phyloP scores from a whole-genome alignment of 2,797 vertebrate genomes.

The Hipposideros larvatus region DNA sequence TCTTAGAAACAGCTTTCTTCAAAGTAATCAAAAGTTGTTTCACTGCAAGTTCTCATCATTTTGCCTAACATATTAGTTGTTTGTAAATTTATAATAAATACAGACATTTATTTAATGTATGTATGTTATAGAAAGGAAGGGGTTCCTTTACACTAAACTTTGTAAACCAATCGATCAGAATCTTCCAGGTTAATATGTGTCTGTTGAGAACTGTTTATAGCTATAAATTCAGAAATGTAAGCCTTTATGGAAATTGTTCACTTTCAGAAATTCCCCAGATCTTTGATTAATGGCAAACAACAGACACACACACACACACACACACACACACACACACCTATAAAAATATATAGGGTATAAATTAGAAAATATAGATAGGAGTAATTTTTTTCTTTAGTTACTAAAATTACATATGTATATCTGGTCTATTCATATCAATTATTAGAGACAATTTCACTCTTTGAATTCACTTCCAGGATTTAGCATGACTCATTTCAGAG shows the following conservation, averaged over 20 bases:
- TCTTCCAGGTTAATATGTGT: not conserved
- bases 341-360: not conserved
- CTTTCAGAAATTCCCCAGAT: conserved; percentile 19
- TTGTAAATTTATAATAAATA: not conserved
- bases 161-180: conserved; percentile 6
- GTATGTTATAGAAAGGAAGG: not conserved
- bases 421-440: not conserved
- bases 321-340: not conserved
- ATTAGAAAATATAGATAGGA: not conserved
- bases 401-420: not conserved
- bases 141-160: not conserved
- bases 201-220: conserved; percentile 28
- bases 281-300: not conserved
- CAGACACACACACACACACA: not conserved
- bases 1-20: not conserved
- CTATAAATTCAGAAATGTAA: conserved; percentile 30
- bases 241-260: not conserved
- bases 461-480: not conserved
- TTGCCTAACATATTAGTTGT: not conserved
- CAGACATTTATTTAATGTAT: not conserved
- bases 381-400: not conserved
- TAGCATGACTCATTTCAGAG: not conserved
- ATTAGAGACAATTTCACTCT: not conserved
- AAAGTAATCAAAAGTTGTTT: conserved; percentile 25
- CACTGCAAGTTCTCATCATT: not conserved